phyloP scores from a whole-genome alignment of 2,888 invertebrate species.

The Nowickia ferox region DNA sequence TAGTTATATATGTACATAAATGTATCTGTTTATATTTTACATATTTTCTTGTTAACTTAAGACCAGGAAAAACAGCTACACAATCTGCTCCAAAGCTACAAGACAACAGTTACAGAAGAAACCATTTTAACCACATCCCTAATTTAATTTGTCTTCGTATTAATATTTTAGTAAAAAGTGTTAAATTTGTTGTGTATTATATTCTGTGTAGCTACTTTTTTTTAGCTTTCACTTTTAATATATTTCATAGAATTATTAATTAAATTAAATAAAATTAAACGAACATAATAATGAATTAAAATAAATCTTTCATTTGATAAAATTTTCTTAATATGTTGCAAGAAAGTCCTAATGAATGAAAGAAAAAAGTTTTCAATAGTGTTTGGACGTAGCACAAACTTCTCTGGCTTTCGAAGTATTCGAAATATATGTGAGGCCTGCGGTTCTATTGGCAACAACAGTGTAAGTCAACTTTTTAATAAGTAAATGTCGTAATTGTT shows the following conservation, averaged over 20 bases:
- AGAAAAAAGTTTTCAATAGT: too few relatives aligned
- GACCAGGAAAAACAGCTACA: neutral
- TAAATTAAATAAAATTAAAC: neutral
- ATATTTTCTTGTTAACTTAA: conserved; percentile 40
- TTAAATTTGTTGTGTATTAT: conserved; percentile 37
- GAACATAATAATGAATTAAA: too few relatives aligned
- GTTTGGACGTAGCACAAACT: too few relatives aligned
- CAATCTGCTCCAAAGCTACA: neutral
- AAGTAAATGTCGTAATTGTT: too few relatives aligned
- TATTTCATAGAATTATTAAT: conserved; percentile 9
- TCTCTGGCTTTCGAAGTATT: too few relatives aligned
- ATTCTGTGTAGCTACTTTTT: conserved; percentile 8
- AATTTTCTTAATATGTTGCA: too few relatives aligned
- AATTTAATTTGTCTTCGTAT: conserved; percentile 52
- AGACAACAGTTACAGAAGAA: neutral
- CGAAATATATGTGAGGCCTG: too few relatives aligned
- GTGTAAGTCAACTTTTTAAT: too few relatives aligned
- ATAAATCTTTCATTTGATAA: too few relatives aligned
- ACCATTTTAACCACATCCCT: conserved; percentile 38
- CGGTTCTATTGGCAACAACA: too few relatives aligned
- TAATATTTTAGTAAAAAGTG: conserved; percentile 35
- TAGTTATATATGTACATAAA: too few relatives aligned
- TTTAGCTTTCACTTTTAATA: neutral
- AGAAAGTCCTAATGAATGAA: too few relatives aligned
- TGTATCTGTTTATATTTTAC: neutral